A percentile compares a stretch with the other conserved stretches of the same genome.
These are phyloP conservation scores for Battus philenor DNA, from an alignment of 1,140 invertebrate genomes.

Conservation along the genomic window DNA sequence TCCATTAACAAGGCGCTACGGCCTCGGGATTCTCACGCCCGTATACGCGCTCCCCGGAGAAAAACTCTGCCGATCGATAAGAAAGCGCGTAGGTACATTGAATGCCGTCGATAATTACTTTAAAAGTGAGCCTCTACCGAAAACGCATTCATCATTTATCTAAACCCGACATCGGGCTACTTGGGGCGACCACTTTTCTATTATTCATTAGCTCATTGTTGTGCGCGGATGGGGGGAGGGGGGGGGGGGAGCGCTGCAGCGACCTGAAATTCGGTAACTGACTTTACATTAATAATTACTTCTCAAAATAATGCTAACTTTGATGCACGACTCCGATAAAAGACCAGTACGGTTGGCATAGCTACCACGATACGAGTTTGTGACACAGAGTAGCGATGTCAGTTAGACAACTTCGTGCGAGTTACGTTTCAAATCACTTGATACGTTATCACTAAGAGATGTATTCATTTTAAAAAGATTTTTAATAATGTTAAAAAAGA, in stretches of 20 bases:
- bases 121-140: constrained; percentile 41
- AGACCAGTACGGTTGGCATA: constrained; percentile 44
- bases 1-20: constrained; percentile 22
- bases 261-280: constrained; percentile 68
- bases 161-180: constrained; percentile 54
- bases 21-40: constrained; percentile 21
- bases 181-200: constrained; percentile 61
- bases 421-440: too few relatives aligned
- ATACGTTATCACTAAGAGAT: too few relatives aligned
- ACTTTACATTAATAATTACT: constrained; percentile 72
- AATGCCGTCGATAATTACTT: constrained; percentile 53
- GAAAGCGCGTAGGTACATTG: constrained; percentile 13
- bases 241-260: constrained; percentile 36
- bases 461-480: too few relatives aligned
- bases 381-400: constrained; percentile 12
- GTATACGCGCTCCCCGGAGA: constrained; percentile 10
- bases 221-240: constrained; percentile 27
- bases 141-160: constrained; percentile 69
- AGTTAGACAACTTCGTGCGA: constrained; percentile 3
- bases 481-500: too few relatives aligned
- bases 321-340: constrained; percentile 66
- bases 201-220: constrained; percentile 69
- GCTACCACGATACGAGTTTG: constrained; percentile 23
- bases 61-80: constrained; percentile 10
- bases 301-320: constrained; percentile 72